A percentile compares a stretch with the other conserved stretches of the same genome.
Conservation (phyloP, 2,113 vertebrate species). For the Mus musculus region DNA sequence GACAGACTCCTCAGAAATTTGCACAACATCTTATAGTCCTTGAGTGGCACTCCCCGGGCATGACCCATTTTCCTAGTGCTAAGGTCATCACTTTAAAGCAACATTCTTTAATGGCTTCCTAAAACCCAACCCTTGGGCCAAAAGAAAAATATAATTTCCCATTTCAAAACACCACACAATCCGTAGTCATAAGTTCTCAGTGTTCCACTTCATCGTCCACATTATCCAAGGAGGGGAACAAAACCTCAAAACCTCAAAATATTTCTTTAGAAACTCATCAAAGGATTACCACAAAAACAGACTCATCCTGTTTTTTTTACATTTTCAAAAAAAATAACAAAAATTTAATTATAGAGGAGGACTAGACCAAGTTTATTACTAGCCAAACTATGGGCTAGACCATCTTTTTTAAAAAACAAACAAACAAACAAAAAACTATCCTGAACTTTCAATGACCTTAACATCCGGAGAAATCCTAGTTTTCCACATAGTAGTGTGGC, state of each 20-base stretch:
- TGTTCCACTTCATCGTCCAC: background rate
- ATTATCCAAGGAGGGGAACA: constrained; percentile 46
- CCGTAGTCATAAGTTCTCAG: constrained; percentile 32
- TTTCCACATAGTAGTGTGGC: background rate
- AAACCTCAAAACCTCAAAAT: constrained; percentile 66
- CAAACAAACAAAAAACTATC: no score
- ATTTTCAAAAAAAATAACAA: constrained; percentile 71
- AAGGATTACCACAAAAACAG: constrained; percentile 74
- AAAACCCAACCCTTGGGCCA: constrained; percentile 22
- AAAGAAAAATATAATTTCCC: constrained; percentile 25
- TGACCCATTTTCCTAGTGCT: background rate
- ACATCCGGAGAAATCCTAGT: constrained; percentile 33
- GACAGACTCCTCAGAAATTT: constrained; percentile 13
- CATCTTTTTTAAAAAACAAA: background rate
- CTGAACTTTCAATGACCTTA: constrained; percentile 71
- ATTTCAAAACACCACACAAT: constrained; percentile 25
- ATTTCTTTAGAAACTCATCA: constrained; percentile 71
- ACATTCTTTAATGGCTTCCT: constrained; percentile 36
- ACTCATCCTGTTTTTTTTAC: constrained; percentile 46
- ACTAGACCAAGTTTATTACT: constrained; percentile 47
- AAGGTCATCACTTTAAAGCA: constrained; percentile 37
- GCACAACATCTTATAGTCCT: background rate
- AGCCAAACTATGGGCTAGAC: constrained; percentile 58
- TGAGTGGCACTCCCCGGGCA: background rate
- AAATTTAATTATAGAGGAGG: constrained; percentile 75